A percentile compares a stretch with the other conserved stretches of the same genome.
These are phyloP conservation scores for Drosophila melanica DNA, from an alignment of 1,140 invertebrate species.

Conservation along the genomic window DNA sequence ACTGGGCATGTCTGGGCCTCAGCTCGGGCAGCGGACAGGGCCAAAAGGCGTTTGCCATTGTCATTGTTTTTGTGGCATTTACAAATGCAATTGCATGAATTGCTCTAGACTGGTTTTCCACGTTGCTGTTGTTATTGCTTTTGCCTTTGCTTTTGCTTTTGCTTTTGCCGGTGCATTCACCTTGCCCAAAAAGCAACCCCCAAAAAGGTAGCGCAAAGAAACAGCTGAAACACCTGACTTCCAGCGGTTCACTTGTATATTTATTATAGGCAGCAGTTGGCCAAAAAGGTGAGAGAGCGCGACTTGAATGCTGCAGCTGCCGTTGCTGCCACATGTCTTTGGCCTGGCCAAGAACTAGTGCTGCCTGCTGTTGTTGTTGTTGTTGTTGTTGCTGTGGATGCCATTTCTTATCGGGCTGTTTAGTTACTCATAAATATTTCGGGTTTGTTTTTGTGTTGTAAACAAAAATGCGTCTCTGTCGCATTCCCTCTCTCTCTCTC, in stretches of 20 bases:
- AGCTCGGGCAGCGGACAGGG: conserved; percentile 4
- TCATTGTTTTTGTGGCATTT: conserved; percentile 63
- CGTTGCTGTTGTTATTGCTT: not conserved
- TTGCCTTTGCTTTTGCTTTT: not conserved
- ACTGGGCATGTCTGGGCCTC: conserved; percentile 30
- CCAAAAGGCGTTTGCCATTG: conserved; percentile 50
- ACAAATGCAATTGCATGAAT: conserved; percentile 52
- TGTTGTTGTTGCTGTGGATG: conserved; percentile 36
- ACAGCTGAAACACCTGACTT: conserved; percentile 67
- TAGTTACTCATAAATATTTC: conserved; percentile 36
- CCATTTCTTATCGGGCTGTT: conserved; percentile 14
- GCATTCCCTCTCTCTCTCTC: not conserved
- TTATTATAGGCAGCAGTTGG: conserved; percentile 40
- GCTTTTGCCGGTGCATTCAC: conserved; percentile 59
- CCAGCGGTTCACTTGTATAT: conserved; percentile 23
- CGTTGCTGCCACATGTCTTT: conserved; percentile 39
- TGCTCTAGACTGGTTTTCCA: conserved; percentile 62
- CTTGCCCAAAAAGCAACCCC: conserved; percentile 66
- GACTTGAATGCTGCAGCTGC: conserved; percentile 40
- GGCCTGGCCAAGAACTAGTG: conserved; percentile 11
- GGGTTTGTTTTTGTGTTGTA: conserved; percentile 71
- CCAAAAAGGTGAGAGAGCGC: not conserved
- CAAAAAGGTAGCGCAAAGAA: conserved; percentile 18
- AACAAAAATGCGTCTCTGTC: conserved; percentile 47
- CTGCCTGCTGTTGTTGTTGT: conserved; percentile 15